phyloP scores from a whole-genome alignment of 2,113 vertebrate genomes.

The rabbit (Oryctolagus cuniculus) region mOryCun1.1 NC_091433.1:135375501-135376000 shows the following conservation, averaged over 20 bases:
- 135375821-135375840: conserved; percentile 26
- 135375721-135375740: not conserved
- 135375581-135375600: too few species aligned
- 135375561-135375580: too few species aligned
- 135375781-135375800: not conserved
- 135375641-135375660: not conserved
- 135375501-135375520: too few species aligned
- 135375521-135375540: too few species aligned
- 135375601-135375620: too few species aligned
- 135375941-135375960: not conserved
- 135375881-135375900: not conserved
- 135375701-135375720: not conserved
- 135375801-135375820: not conserved
- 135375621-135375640: too few species aligned
- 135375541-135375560: too few species aligned
- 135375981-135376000: conserved; percentile 17
- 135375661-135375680: not conserved
- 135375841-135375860: not conserved
- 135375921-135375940: not conserved
- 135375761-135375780: conserved; percentile 7
- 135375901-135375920: not conserved
- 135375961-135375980: not conserved
- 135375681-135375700: not conserved
- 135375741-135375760: not conserved
- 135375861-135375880: not conserved